Percentiles rank a stretch among this genome's conserved stretches.
phyloP scores from a whole-genome alignment of 1,140 invertebrate species.

The Dreissena rostriformis region DNA sequence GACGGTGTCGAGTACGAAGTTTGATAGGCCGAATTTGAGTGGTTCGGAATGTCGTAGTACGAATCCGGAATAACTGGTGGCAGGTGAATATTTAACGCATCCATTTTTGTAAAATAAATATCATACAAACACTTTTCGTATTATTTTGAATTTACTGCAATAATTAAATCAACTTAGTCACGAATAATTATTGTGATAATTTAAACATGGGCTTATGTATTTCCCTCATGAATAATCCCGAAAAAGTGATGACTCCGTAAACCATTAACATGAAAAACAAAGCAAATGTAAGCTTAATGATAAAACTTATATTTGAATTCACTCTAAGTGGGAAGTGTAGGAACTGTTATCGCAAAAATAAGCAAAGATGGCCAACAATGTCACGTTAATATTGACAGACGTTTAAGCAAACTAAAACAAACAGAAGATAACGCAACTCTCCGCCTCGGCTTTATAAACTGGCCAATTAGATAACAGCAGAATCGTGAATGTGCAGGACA shows the following conservation, averaged over 20 bases:
- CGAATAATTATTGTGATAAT: too few relatives aligned
- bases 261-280: constrained; percentile 47
- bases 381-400: constrained; percentile 9
- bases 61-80: constrained; percentile 45
- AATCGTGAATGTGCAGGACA: too few relatives aligned
- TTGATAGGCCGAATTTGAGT: neutral
- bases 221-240: too few relatives aligned
- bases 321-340: constrained; percentile 46
- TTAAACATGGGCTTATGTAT: too few relatives aligned
- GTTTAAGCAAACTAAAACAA: constrained; percentile 27
- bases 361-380: constrained; percentile 10
- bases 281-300: constrained; percentile 42
- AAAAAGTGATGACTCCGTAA: neutral
- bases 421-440: constrained; percentile 26
- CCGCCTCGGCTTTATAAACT: neutral
- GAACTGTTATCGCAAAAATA: constrained; percentile 37
- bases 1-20: neutral
- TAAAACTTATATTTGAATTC: constrained; percentile 58
- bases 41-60: constrained; percentile 41
- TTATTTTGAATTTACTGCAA: too few relatives aligned
- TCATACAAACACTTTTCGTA: too few relatives aligned
- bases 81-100: constrained; percentile 23
- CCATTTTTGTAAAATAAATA: constrained; percentile 7
- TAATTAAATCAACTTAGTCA: too few relatives aligned
- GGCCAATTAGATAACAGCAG: neutral